A percentile compares a stretch with the other conserved stretches of the same genome.
phyloP scores from a whole-genome alignment of 2,888 invertebrate species.

The Pandemis corylana region DNA sequence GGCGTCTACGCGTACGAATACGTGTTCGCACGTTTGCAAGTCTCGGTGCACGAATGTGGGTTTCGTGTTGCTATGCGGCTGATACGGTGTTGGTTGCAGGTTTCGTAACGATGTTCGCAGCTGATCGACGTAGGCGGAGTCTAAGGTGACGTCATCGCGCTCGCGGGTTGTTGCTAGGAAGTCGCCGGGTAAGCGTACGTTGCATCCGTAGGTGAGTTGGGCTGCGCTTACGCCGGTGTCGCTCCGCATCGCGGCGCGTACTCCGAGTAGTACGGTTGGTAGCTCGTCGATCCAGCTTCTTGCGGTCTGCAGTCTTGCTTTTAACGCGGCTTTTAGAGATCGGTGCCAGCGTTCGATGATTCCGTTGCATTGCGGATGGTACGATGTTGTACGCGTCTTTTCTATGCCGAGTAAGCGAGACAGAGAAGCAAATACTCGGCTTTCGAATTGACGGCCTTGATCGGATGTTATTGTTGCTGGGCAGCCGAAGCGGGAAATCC shows the following conservation, averaged over 20 bases:
- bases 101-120: too few species aligned
- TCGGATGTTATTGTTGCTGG: not conserved
- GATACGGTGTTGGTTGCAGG: too few species aligned
- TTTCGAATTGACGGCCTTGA: not conserved
- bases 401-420: not conserved
- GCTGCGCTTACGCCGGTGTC: too few species aligned
- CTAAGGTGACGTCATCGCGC: too few species aligned
- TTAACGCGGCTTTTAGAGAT: not conserved
- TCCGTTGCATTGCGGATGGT: slow-evolving; percentile 2
- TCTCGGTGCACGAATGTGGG: not conserved
- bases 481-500: slow-evolving; percentile 8
- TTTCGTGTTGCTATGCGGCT: too few species aligned
- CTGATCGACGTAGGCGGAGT: too few species aligned
- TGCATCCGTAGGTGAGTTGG: too few species aligned
- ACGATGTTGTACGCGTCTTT: not conserved
- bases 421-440: too few species aligned
- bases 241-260: not conserved
- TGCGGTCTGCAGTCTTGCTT: not conserved
- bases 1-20: not conserved
- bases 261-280: slow-evolving; percentile 2
- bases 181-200: too few species aligned
- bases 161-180: too few species aligned
- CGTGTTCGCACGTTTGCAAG: too few species aligned
- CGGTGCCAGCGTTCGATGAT: slow-evolving; percentile 2
- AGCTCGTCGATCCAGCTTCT: slow-evolving; percentile 4